Evolutionary conservation across 2,113 vertebrate species (phyloP), one percentile per base, ranked within the genome.

Genomic region (Oreochromis spilurus): DNA sequence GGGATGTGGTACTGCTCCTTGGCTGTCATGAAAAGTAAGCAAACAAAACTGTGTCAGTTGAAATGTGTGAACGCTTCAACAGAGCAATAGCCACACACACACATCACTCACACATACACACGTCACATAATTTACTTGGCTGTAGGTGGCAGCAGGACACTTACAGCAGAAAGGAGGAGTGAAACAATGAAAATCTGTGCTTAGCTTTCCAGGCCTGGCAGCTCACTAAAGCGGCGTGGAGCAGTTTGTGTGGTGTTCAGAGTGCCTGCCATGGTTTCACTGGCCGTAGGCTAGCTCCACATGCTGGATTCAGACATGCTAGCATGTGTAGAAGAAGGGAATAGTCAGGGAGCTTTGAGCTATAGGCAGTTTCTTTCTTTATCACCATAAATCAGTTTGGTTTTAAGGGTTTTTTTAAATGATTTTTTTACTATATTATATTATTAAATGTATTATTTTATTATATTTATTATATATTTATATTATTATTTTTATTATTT

Each of bases 1-100:
- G 94, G 95, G 78, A 96, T 93, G 90, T 93, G 87, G 88, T 96
- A 96, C 87, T 95, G 94, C 79, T 96, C 95, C 91, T 95, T 96
- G 85, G 96, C 96, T 97, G 96, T 81, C 50, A 82, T 53, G 89
- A 87, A 91, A 86, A 38, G 13, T 54, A 89, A 90, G 5, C 81
- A 88, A 87, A 89, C 6, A 86, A 89, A 84, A 82, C 2, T 4
- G n/a, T 3, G 45, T 92, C 31, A 87, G 50, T 75, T 8, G 17
- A 72, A 86, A 60, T 40, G 19, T 53, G 29, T 31, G 2, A 36
- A 78, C 2, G 52, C 2, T 72, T 43, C 4, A 6, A 82, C 58
- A 40, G 4, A 34, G 53, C 21, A 6, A 60, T 26, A 36, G 7
- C 1, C 9, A 62, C 70, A 81, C 19, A 62, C 4, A 50, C 52